Conservation (phyloP, 2,888 invertebrate genomes). For the Abrostola triplasia region DNA sequence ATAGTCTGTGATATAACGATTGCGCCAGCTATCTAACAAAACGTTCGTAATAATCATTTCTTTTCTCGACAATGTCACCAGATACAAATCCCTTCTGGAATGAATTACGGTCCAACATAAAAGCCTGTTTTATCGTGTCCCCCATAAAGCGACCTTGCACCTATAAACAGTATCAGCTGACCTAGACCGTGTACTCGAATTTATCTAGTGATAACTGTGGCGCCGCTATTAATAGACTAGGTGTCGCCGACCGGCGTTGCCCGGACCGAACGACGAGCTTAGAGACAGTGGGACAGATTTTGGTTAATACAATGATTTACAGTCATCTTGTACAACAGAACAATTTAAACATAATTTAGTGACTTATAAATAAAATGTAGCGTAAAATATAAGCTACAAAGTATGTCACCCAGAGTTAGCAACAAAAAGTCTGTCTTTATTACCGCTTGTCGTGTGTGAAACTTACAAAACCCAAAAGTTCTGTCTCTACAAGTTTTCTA, state of each 20-base stretch:
- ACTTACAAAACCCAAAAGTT: conserved; percentile 37
- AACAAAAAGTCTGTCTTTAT: conserved; percentile 11
- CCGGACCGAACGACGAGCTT: conserved; percentile 42
- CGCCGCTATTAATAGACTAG: conserved; percentile 64
- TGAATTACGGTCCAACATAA: conserved; percentile 19
- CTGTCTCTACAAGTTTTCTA: conserved; percentile 43
- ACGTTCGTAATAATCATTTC: conserved; percentile 16
- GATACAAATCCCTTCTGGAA: conserved; percentile 14
- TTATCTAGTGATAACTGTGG: conserved; percentile 55
- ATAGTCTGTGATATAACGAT: too few species aligned
- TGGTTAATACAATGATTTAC: conserved; percentile 26
- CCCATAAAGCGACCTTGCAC: conserved; percentile 56
- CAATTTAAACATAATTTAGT: too few species aligned
- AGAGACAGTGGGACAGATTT: conserved; percentile 35
- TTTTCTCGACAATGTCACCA: conserved; percentile 11
- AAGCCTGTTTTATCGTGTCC: conserved; percentile 25
- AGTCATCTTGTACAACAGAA: conserved; percentile 1
- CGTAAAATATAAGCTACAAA: conserved; percentile 21
- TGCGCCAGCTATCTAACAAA: too few species aligned
- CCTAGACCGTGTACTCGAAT: conserved; percentile 65
- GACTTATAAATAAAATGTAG: background rate
- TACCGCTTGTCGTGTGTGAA: conserved; percentile 37
- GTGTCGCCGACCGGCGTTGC: conserved; percentile 62
- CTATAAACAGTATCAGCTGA: conserved; percentile 51
- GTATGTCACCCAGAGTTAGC: conserved; percentile 10